These are phyloP conservation scores for Charanyca ferruginea DNA, from an alignment of 2,888 invertebrate genomes.

Conservation along the genomic window DNA sequence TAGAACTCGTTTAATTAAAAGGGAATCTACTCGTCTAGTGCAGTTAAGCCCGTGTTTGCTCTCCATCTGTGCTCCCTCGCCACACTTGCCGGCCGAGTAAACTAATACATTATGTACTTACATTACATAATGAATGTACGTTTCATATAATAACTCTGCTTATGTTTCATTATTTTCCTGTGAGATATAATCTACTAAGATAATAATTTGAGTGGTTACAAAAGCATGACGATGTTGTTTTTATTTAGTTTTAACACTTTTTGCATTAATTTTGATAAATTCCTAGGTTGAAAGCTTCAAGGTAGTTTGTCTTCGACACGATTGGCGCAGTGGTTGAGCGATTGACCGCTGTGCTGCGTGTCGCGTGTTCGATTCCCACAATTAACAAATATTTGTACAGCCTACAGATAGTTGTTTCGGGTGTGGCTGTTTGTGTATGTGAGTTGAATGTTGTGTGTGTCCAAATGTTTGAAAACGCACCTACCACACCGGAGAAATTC, in stretches of 20 bases:
- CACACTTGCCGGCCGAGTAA: slow-evolving; percentile 69
- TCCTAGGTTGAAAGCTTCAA: not conserved
- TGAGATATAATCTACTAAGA: slow-evolving; percentile 17
- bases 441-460: too few species aligned
- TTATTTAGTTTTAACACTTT: not conserved
- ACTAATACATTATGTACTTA: slow-evolving; percentile 72
- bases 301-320: too few species aligned
- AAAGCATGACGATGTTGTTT: not conserved
- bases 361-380: too few species aligned
- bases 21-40: slow-evolving; percentile 82
- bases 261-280: not conserved
- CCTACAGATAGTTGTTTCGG: too few species aligned
- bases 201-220: slow-evolving; percentile 13
- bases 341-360: too few species aligned
- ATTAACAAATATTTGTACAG: too few species aligned
- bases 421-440: too few species aligned
- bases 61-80: slow-evolving; percentile 75
- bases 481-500: too few species aligned
- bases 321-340: too few species aligned
- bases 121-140: slow-evolving; percentile 48
- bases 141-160: slow-evolving; percentile 44
- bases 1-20: slow-evolving; percentile 87
- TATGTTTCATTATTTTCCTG: slow-evolving; percentile 30
- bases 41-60: slow-evolving; percentile 84
- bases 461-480: too few species aligned